Base-by-base conservation (phyloP, 2,797 vertebrate genomes). In the Prionace glauca region DNA sequence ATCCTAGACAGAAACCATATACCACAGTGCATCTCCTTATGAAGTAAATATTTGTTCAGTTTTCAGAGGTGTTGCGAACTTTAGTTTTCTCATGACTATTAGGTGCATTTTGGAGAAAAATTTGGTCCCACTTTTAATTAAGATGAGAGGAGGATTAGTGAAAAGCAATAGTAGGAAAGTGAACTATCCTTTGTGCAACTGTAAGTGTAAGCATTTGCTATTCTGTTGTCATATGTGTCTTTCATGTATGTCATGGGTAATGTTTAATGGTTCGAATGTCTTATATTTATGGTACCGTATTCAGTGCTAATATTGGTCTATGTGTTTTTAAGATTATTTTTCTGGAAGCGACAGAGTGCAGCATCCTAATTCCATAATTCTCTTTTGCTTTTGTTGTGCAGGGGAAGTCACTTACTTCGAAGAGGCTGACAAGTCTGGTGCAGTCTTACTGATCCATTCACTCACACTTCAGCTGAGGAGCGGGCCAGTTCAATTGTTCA, bases 401-500 rank as follows among this genome's bases (percentile, higher is more conserved):
- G 98, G 98, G 97, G 97, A 98, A 98, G 97, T 98, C 98, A 97
- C 97, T 98, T 97, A 98, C 98, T 96, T 98, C 98, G 96, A 98
- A 98, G 97, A 98, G 98, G 97, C 98, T 98, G 98, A 98, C 98
- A 97, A 98, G 97, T 98, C 97, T 98, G 97, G 98, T 98, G 98
- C 98, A 98, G 98, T 99, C 98, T 98, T 98, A 98, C 98, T 99
- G 98, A 98, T 97, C 24, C 96, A 97, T 97, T 97, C 98, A 98
- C 98, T 97, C 97, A 95, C 96, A 97, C 97, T 97, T 97, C 97
- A 97, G 97, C 97, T 97, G 97, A 97, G 97, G 97, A 97, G 96
- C 97, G 97, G 97, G 97, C 96, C 97, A 97, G 97, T 96, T 96
- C 97, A 97, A 96, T 96, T 97, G 96, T 96, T 97, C 97, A 97